Conservation (phyloP, 2,888 invertebrate species). For the Ophonus ardosiacus region DNA sequence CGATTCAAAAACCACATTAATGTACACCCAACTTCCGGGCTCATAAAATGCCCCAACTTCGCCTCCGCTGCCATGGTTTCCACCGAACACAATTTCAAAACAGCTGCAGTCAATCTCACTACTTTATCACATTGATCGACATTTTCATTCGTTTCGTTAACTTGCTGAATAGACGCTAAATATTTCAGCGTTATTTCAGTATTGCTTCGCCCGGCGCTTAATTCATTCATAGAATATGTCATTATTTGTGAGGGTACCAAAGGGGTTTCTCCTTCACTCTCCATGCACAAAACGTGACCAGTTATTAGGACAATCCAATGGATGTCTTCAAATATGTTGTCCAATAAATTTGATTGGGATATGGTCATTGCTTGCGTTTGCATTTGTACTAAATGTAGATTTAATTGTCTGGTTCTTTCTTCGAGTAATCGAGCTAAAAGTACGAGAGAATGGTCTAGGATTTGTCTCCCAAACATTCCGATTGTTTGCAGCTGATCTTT, state of each 20-base stretch:
- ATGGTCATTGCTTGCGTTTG: constrained; percentile 73
- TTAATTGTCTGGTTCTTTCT: constrained; percentile 71
- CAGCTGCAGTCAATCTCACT: constrained; percentile 82
- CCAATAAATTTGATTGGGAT: constrained; percentile 74
- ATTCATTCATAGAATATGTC: constrained; percentile 79
- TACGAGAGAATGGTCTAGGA: constrained; percentile 82
- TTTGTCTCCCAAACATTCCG: constrained; percentile 81
- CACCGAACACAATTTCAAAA: constrained; percentile 86
- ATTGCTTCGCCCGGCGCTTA: constrained; percentile 71
- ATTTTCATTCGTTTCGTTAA: constrained; percentile 73
- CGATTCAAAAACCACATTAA: constrained; percentile 88
- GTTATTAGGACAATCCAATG: constrained; percentile 92
- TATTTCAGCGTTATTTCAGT: constrained; percentile 73
- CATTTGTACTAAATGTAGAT: constrained; percentile 72
- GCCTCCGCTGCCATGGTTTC: constrained; percentile 86
- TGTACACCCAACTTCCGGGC: constrained; percentile 88
- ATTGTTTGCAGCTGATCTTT: constrained; percentile 87
- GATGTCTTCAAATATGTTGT: constrained; percentile 89
- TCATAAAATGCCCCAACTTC: constrained; percentile 82
- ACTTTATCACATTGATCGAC: constrained; percentile 75
- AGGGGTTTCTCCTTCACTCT: constrained; percentile 82
- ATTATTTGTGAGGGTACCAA: constrained; percentile 83
- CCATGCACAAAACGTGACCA: constrained; percentile 83
- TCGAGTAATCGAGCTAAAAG: constrained; percentile 78
- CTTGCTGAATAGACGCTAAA: constrained; percentile 64